Evolutionary conservation across 2,113 vertebrate species (phyloP), one percentile per base, ranked within the genome.

Genomic region (Orientallactaga bullata): DNA sequence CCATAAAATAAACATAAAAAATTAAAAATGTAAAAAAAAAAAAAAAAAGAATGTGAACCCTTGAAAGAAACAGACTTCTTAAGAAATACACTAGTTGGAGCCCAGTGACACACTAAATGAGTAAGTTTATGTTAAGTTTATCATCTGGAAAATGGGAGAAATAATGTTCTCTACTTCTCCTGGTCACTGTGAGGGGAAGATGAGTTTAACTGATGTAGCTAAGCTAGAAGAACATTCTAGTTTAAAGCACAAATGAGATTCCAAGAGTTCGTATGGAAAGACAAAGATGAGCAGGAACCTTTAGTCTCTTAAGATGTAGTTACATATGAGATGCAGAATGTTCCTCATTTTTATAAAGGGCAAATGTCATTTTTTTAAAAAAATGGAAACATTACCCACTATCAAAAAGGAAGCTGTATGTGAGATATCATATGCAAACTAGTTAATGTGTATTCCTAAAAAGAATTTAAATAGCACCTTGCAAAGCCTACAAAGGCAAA

Each of bases 301-400:
- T 66, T 26, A 85, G 58, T 78, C 77, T 61, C n/a, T 95, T 95
- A 61, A 91, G 77, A 74, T 30, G 9, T 30, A 79, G 83, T 74
- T 89, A 78, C 18, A 30, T 39, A 76, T 24, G 8, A 81, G 47
- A 93, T 74, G 5, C 35, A 86, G 47, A 89, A 51, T 42, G 24
- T 51, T 74, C 35, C 51, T 37, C 61, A 65, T 47, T 88, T 60
- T 71, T 88, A 85, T 15, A 82, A 82, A 94, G 24, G 7, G 63
- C 89, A 87, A 86, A 89, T 74, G 6, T 76, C 30, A 71, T 28
- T 89, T 77, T 89, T 76, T 28, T 83, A 89, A 79, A 89, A 79
- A 28, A 79, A 69, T 30, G 51, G 13, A 87, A 92, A 93, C 47
- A 80, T 85, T 83, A n/a, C 26, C 32, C 30, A n/a, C n/a, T 83